Evolutionary conservation across 2,113 vertebrate species (phyloP).

Genomic region (Phyllopteryx taeniolatus): DNA sequence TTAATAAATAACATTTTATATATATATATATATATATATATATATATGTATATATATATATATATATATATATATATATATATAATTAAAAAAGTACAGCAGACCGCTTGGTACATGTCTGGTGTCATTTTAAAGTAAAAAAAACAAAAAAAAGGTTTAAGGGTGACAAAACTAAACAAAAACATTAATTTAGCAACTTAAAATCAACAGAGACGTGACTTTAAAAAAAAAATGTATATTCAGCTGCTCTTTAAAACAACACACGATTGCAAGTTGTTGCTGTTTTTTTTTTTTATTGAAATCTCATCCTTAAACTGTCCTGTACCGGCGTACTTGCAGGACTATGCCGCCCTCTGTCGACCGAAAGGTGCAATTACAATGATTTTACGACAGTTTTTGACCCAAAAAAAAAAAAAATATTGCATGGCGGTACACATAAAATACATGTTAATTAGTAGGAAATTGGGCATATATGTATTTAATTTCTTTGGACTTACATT

Average conservation of each 20-base stretch:
- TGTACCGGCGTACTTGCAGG: background rate
- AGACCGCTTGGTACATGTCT: background rate
- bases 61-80: no score
- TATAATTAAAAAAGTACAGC: no score
- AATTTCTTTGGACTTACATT: background rate
- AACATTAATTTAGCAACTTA: background rate
- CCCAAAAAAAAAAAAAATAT: background rate
- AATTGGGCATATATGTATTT: background rate
- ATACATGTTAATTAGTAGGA: background rate
- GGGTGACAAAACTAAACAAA: background rate
- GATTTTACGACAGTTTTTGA: background rate
- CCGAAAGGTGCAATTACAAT: background rate
- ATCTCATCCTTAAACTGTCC: background rate
- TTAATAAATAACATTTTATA: no score
- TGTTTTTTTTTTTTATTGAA: background rate
- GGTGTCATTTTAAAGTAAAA: background rate
- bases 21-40: no score
- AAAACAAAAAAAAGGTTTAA: no score
- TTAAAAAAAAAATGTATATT: no score
- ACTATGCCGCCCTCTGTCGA: background rate
- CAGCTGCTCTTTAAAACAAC: background rate
- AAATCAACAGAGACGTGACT: background rate
- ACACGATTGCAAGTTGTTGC: background rate
- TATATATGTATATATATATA: no score
- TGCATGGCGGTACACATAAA: no score